These are phyloP conservation scores for Trypoxylus dichotomus DNA, from an alignment of 1,140 invertebrate genomes.

Conservation along the genomic window DNA sequence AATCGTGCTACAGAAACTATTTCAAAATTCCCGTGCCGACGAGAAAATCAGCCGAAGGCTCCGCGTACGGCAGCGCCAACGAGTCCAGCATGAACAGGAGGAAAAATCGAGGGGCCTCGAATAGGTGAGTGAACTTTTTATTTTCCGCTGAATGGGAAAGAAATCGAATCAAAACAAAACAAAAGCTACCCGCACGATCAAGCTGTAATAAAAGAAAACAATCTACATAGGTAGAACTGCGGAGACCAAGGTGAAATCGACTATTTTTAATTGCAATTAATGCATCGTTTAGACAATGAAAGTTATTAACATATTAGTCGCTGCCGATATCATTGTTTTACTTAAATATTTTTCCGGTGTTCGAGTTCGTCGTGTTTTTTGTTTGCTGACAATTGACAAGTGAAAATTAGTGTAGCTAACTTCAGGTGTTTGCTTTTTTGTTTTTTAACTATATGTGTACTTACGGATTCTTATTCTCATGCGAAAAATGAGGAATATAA, in stretches of 20 bases:
- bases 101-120: constrained; percentile 61
- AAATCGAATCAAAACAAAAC: not conserved
- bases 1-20: constrained; percentile 38
- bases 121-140: constrained; percentile 51
- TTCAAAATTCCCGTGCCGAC: constrained; percentile 67
- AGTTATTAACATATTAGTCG: not conserved
- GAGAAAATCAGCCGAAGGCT: constrained; percentile 57
- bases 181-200: not conserved
- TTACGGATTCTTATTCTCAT: too few relatives aligned
- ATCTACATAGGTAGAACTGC: too few relatives aligned
- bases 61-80: constrained; percentile 59
- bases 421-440: too few relatives aligned
- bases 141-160: not conserved
- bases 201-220: too few relatives aligned
- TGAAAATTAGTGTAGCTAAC: too few relatives aligned
- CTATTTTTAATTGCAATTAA: not conserved
- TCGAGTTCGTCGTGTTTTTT: too few relatives aligned
- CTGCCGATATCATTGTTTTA: not conserved
- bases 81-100: constrained; percentile 62
- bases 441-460: too few relatives aligned
- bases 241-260: not conserved
- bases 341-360: too few relatives aligned
- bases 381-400: too few relatives aligned
- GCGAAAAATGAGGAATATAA: too few relatives aligned
- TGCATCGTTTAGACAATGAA: not conserved